Evolutionary conservation across 2,888 invertebrate genomes (phyloP).

Genomic region (Drosophila ezoana): DNA sequence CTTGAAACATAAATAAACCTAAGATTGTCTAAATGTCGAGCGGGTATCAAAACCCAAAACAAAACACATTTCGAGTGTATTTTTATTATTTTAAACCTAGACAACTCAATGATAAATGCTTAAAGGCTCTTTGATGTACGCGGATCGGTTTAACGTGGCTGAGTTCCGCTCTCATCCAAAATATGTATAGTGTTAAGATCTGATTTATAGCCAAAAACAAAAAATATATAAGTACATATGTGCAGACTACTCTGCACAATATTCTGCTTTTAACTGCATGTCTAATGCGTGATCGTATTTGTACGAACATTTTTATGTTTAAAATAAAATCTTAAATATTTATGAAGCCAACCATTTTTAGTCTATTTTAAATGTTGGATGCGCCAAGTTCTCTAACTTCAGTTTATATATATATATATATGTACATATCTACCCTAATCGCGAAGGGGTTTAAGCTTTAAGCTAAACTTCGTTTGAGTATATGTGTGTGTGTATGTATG

Average conservation of each 20-base stretch:
- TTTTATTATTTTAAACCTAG: conserved; percentile 30
- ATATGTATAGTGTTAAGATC: conserved; percentile 26
- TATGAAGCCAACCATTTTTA: conserved; percentile 27
- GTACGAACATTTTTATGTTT: conserved; percentile 55
- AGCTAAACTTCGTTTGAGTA: no score
- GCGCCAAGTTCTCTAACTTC: no score
- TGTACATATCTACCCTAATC: no score
- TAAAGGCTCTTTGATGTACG: conserved; percentile 25
- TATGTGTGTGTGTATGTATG: no score
- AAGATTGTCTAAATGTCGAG: conserved; percentile 43
- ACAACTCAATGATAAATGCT: conserved; percentile 32
- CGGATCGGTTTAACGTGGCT: conserved; percentile 26
- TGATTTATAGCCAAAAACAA: conserved; percentile 15
- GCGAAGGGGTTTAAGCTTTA: no score
- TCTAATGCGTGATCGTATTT: conserved; percentile 47
- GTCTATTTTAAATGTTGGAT: background rate
- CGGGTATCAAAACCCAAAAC: conserved; percentile 30
- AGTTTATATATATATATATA: no score
- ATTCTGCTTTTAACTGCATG: conserved; percentile 45
- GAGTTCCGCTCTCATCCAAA: conserved; percentile 6
- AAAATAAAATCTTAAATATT: conserved; percentile 55
- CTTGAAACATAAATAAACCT: conserved; percentile 23
- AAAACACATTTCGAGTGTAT: conserved; percentile 17
- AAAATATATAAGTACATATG: conserved; percentile 5
- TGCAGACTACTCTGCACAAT: conserved; percentile 20